Base-by-base conservation (phyloP, 2,113 vertebrate species). In the Thermophis baileyi region DNA sequence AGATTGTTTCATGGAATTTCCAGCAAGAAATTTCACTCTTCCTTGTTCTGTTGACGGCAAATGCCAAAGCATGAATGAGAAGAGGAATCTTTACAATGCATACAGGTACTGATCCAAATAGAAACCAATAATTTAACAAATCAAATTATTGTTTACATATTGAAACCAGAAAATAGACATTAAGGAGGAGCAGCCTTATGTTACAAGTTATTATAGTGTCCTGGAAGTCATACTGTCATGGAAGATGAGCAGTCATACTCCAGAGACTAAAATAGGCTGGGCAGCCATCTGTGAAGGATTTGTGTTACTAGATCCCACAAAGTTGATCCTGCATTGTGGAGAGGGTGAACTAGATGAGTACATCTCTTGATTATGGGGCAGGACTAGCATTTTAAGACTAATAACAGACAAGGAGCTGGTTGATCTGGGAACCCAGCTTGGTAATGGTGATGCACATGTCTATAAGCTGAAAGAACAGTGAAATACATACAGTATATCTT, bases 61-160 rank as follows among this genome's bases (percentile, higher is more conserved):
- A 95, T 99, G 98, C n/a, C 97, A 97, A 94, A 98, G 81, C 92
- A 98, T 99, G 97, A 99, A 99, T 0, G 98, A 99, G 95, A 99
- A 98, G 96, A 98, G 98, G 93, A 99, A 99, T 96, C 97, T 99
- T 92, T 99, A 99, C 97, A 99, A 99, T 0, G 98, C 98, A 85
- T 99, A 99, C 97, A 98, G 98, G 98, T 99, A 93, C 53, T 12
- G 69, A 57, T 89, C 53, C 89, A 27, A 3, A 11, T 47, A 25
- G 18, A 69, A 27, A 16, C 12, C 14, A 16, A 18, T 69, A 69
- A 69, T 35, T 69, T 69, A 69, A 69, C 30, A 69, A 69, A 69
- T 35, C 30, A 35, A 91, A 57, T 87, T 20, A 88, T 20, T 40
- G 20, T 89, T 49, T 22, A 47, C 24, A 49, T 7, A n/a, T 5